These are phyloP conservation scores for Penaeus japonicus DNA, from an alignment of 1,140 invertebrate genomes.

Conservation along the genomic window DNA sequence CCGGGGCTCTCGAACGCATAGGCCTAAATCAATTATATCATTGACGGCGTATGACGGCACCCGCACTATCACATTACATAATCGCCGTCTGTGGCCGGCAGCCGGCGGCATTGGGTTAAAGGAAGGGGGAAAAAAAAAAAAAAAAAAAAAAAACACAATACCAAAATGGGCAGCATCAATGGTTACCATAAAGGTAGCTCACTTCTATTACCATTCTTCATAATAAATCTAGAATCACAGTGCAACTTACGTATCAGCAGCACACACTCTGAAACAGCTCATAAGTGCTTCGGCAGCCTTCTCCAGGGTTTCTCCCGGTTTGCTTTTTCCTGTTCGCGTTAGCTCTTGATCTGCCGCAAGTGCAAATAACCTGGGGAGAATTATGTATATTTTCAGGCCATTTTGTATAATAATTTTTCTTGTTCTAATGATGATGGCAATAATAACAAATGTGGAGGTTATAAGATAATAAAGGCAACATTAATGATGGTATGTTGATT, in stretches of 20 bases:
- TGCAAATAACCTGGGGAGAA: constrained; percentile 54
- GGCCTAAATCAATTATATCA: too few relatives aligned
- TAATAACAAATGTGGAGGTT: not conserved
- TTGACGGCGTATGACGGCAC: too few relatives aligned
- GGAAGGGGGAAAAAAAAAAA: too few relatives aligned
- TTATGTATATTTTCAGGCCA: not conserved
- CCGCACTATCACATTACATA: too few relatives aligned
- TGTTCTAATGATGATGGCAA: not conserved
- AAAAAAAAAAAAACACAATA: too few relatives aligned
- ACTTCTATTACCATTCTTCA: too few relatives aligned
- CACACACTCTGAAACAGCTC: constrained; percentile 93
- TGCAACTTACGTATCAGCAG: constrained; percentile 82
- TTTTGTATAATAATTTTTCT: not conserved
- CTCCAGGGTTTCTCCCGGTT: constrained; percentile 82
- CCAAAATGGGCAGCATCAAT: too few relatives aligned
- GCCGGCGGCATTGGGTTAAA: too few relatives aligned
- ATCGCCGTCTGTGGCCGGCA: too few relatives aligned
- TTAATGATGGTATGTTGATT: not conserved
- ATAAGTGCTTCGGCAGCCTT: constrained; percentile 95
- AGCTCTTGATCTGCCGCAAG: constrained; percentile 63
- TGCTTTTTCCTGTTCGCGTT: constrained; percentile 65
- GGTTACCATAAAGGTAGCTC: not conserved
- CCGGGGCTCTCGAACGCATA: too few relatives aligned
- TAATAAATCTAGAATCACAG: not conserved
- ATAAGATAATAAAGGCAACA: not conserved